Evolutionary conservation across 2,113 vertebrate genomes (phyloP).

Genomic region (Odontophorus gujanensis): DNA sequence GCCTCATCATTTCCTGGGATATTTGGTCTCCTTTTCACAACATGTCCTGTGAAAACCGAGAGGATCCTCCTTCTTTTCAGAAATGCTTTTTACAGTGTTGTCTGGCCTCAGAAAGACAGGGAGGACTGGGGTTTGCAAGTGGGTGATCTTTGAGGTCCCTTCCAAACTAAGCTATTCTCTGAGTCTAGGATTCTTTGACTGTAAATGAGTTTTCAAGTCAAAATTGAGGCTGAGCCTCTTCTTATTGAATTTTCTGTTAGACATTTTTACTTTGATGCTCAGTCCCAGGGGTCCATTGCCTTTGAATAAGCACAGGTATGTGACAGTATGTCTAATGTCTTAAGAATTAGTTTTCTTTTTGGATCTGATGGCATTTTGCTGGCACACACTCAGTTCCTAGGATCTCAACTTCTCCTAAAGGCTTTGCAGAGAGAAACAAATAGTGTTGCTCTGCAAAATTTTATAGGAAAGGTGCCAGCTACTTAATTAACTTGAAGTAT

Average conservation of each 20-base stretch:
- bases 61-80: background rate
- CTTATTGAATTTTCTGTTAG: background rate
- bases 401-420: background rate
- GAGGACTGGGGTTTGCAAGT: background rate
- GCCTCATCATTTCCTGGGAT: accelerated
- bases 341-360: background rate
- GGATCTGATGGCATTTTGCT: background rate
- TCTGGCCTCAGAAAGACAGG: background rate
- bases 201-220: background rate
- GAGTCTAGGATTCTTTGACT: background rate
- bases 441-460: background rate
- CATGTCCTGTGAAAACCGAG: background rate
- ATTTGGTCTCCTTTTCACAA: background rate
- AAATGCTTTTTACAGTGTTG: background rate
- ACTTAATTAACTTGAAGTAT: background rate
- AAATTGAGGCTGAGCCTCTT: background rate
- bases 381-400: background rate
- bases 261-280: constrained; percentile 4
- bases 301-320: background rate
- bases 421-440: background rate
- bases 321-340: background rate
- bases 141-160: no score
- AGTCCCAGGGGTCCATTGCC: background rate
- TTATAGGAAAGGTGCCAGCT: background rate
- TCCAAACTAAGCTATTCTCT: no score